Base-by-base conservation (phyloP, 2,888 invertebrate genomes). In the Congeria kusceri region DNA sequence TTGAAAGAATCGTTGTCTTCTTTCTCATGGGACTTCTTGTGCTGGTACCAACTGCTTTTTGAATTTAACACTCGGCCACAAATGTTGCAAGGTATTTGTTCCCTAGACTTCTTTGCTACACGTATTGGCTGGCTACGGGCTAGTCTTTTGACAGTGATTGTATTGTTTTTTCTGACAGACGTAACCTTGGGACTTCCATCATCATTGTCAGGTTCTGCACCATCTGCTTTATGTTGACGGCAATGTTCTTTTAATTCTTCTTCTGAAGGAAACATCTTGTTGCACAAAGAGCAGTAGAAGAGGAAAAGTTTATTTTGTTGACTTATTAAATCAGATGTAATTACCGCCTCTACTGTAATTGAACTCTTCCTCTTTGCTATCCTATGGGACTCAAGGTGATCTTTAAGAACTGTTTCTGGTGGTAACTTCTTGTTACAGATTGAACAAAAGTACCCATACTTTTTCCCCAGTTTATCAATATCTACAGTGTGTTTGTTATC, bases 271-370 rank as follows among this genome's bases (percentile, higher is more conserved):
- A 72, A 47, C 46, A 64, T 57, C 29, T 44, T 46, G 56, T 65
- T 56, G 58, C 71, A 72, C 3, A 64, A 7, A 39, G 47, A 46
- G 46, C 71, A 72, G 25, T 64, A 64, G 32, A 58, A 72, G n/a
- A 72, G 25, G 9, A 56, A 25, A 28, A 61, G 23, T 13, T 70
- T 53, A 18, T 53, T 53, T 53, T 20, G 9, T 25, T 53, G 53
- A 9, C 9, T 9, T 18, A 39, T 39, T 39, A 39, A 11, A 39
- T 39, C 39, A 11, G 39, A 39, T 15, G 23, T 64, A 46, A 23
- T 49, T 0, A 28, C 32, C 32, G 20, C 29, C 56, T 67, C 57
- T 1, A 58, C 58, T 25, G 39, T 57, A 25, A 29, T 25, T 44
- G 11, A 53, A 56, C 15, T 65, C 9, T 32, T 56, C 13, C 39